Percentiles rank a stretch among this genome's conserved stretches.
Conservation (phyloP, 2,797 vertebrate genomes). For the Acrossocheilus fasciatus region DNA sequence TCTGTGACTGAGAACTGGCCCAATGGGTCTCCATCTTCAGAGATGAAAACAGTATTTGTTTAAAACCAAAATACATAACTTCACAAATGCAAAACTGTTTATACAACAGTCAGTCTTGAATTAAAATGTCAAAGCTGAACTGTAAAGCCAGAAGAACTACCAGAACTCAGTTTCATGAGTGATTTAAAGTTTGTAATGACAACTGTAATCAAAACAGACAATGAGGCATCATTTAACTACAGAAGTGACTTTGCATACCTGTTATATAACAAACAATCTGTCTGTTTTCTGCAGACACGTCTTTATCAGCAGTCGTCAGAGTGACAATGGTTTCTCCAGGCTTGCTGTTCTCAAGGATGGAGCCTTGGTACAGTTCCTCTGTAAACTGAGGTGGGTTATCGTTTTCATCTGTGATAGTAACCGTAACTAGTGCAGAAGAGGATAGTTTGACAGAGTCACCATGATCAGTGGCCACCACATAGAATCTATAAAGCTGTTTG, state of each 20-base stretch:
- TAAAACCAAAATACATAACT: slow-evolving; percentile 17
- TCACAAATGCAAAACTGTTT: not conserved
- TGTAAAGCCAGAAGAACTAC: not conserved
- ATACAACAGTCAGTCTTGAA: not conserved
- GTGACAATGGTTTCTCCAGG: slow-evolving; percentile 85
- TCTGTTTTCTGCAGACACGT: slow-evolving; percentile 90
- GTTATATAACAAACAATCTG: slow-evolving; percentile 94
- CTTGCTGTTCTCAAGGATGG: slow-evolving; percentile 86
- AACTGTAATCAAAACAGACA: not conserved
- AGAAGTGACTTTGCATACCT: slow-evolving; percentile 74
- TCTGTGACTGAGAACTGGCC: slow-evolving; percentile 90
- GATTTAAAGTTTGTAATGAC: not conserved
- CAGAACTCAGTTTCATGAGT: not conserved
- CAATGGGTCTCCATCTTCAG: slow-evolving; percentile 87
- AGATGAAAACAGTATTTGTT: slow-evolving; percentile 6
- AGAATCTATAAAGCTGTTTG: slow-evolving; percentile 83
- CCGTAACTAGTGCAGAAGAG: slow-evolving; percentile 90
- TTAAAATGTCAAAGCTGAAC: not conserved
- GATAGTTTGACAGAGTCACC: slow-evolving; percentile 88
- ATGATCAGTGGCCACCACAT: slow-evolving; percentile 90
- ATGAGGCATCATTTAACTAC: not conserved
- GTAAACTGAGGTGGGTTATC: slow-evolving; percentile 92
- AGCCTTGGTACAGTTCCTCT: slow-evolving; percentile 86
- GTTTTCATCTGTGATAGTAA: slow-evolving; percentile 93
- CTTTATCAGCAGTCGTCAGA: slow-evolving; percentile 87